Percentiles rank a stretch among this genome's conserved stretches.
Evolutionary conservation across 2,113 vertebrate species (phyloP).

Genomic region (Amphilophus citrinellus): DNA sequence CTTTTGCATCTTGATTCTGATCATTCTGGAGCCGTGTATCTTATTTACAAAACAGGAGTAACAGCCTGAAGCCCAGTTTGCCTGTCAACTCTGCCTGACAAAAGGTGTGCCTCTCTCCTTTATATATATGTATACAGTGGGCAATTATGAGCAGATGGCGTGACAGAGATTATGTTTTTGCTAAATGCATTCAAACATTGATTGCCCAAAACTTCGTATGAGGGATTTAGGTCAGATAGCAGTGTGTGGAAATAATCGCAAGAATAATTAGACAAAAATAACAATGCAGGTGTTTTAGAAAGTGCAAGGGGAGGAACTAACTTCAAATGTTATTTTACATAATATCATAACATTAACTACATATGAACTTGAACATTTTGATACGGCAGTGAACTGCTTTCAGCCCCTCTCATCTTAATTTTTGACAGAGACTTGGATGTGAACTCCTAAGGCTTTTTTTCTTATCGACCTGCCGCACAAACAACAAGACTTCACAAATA

Average conservation of each 20-base stretch:
- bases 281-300: slow-evolving; percentile 2
- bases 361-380: background rate
- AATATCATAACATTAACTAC: background rate
- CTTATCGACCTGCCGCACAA: slow-evolving; percentile 50
- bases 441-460: slow-evolving; percentile 7
- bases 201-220: background rate
- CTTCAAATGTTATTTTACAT: slow-evolving; percentile 6
- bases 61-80: background rate
- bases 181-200: background rate
- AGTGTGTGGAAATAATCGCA: background rate
- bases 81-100: background rate
- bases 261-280: slow-evolving; percentile 11
- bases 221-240: background rate
- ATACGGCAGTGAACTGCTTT: slow-evolving; percentile 1
- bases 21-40: background rate
- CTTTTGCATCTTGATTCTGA: slow-evolving; percentile 25
- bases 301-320: background rate
- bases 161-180: background rate
- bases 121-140: background rate
- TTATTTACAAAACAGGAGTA: background rate
- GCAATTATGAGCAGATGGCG: background rate
- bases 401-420: slow-evolving; percentile 27
- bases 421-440: slow-evolving; percentile 45
- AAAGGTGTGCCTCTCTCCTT: background rate
- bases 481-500: slow-evolving; percentile 45